Conservation (phyloP, 2,113 vertebrate genomes). For the Equus quagga region DNA sequence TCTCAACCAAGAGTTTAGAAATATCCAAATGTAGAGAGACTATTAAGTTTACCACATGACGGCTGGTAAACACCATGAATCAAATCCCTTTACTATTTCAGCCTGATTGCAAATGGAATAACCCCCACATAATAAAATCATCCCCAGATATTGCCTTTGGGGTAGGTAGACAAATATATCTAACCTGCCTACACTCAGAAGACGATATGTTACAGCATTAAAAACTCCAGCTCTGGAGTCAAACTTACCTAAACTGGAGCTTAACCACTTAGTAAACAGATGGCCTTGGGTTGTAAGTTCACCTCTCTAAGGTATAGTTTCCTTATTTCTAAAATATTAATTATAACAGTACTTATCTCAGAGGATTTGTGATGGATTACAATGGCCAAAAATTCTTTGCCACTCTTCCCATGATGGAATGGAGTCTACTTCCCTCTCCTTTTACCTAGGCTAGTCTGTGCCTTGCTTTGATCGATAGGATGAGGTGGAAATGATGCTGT, state of each 20-base stretch:
- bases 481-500: neutral
- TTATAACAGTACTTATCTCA: neutral
- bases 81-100: neutral
- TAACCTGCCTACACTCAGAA: neutral
- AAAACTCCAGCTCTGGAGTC: neutral
- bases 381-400: neutral
- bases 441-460: neutral
- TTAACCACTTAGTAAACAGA: neutral
- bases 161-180: neutral
- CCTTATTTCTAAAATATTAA: neutral
- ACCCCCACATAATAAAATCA: neutral
- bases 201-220: neutral
- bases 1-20: constrained; percentile 3
- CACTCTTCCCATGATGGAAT: neutral
- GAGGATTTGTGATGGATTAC: neutral
- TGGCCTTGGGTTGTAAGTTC: neutral
- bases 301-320: neutral
- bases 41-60: neutral
- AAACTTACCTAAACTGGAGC: neutral
- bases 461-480: neutral
- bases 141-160: neutral
- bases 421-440: neutral
- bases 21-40: neutral
- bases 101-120: neutral
- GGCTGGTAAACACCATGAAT: neutral